Evolutionary conservation across 2,888 invertebrate species (phyloP), one percentile per base, ranked within the genome.

Genomic region (Drosophila peninsularis): DNA sequence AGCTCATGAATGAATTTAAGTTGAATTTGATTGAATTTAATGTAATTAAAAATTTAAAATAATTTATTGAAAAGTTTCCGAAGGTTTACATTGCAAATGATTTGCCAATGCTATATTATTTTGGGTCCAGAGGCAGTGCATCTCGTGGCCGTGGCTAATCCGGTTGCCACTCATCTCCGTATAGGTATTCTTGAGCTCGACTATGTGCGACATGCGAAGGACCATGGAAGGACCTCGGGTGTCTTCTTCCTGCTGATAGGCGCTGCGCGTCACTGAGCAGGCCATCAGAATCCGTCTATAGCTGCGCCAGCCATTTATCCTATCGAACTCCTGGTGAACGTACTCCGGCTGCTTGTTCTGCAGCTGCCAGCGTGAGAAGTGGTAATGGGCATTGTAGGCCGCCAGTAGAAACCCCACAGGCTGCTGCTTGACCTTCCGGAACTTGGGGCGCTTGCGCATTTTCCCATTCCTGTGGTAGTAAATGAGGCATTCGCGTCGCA

Each of bases 381-480:
- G 80, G 7, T 57, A 17, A 19, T 84, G 7, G 0, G 79, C 75
- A 0, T 13, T n/a, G 13, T 44, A 24, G 2, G 57, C 64, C 0
- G 36, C 50, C 9, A 58, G 9, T 2, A 0, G n/a, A 80, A 77
- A 0, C 81, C 80, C 10, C 19, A 19, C 9, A 1, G 0, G 3
- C 11, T 6, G 14, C 14, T 1, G 11, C 5, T 7, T 13, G 3
- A 1, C 0, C n/a, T 6, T 55, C 19, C 32, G 55, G 11, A 30
- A 19, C 30, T 37, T 60, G 21, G 52, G 50, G 3, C 3, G 1
- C 0, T 2, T 30, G 2, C 57, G 50, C 0, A 58, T n/a, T 0
- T 50, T 11, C 1, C 58, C 58, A 0, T 17, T 19, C 11, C 10
- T 52, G n/a, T 21, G 19, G 17, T 41, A 60, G 10, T 41, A 50